These are phyloP conservation scores for Pilophorus perplexus DNA, from an alignment of 2,888 invertebrate species.

Conservation along the genomic window DNA sequence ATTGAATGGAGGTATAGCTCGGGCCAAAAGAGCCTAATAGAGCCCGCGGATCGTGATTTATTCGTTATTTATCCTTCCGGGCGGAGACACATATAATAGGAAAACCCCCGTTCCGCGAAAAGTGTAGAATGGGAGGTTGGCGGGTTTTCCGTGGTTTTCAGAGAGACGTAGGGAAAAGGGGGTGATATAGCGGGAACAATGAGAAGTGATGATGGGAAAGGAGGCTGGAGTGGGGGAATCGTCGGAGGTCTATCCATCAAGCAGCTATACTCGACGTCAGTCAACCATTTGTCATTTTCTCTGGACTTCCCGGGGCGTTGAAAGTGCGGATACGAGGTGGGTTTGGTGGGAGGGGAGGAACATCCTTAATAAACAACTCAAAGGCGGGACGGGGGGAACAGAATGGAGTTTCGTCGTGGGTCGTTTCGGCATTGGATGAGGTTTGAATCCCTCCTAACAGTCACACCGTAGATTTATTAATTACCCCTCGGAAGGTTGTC, in stretches of 20 bases:
- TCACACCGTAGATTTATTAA: slow-evolving; percentile 30
- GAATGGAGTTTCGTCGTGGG: not conserved
- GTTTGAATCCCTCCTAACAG: not conserved
- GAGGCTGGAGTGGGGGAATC: not conserved
- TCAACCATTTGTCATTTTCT: slow-evolving; percentile 36
- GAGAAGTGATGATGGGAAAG: slow-evolving; percentile 30
- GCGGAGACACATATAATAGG: slow-evolving; percentile 8
- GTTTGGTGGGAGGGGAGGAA: not conserved
- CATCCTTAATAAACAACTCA: slow-evolving; percentile 22
- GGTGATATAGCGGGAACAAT: slow-evolving; percentile 34
- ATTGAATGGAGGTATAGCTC: no score
- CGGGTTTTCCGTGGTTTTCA: no score
- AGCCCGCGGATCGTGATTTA: slow-evolving; percentile 25
- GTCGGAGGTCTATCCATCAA: slow-evolving; percentile 28
- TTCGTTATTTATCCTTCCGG: slow-evolving; percentile 25
- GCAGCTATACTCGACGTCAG: slow-evolving; percentile 30
- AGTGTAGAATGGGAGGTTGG: not conserved
- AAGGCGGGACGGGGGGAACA: not conserved
- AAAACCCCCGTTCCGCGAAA: not conserved
- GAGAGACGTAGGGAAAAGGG: not conserved
- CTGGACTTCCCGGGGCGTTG: not conserved
- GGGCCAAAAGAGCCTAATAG: slow-evolving; percentile 26
- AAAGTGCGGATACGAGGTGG: not conserved
- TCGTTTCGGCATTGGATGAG: no score
- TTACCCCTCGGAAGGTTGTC: slow-evolving; percentile 14